phyloP scores from a whole-genome alignment of 2,113 vertebrate genomes.

The Limnothrissa miodon region DNA sequence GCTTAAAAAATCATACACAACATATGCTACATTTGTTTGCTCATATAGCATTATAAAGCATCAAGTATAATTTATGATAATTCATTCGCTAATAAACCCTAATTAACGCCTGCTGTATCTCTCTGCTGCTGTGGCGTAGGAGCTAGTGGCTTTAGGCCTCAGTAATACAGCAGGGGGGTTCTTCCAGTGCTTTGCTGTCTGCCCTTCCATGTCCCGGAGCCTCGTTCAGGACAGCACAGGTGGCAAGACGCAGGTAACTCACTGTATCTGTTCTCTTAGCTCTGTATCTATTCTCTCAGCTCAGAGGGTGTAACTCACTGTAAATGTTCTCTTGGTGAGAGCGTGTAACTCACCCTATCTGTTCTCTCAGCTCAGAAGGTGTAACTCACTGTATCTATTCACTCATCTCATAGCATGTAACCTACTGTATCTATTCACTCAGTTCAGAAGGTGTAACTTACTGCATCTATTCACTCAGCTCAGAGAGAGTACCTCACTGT shows the following conservation, averaged over 20 bases:
- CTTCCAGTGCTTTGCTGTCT: constrained; percentile 90
- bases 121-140: constrained; percentile 67
- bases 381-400: constrained; percentile 38
- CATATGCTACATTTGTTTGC: no score
- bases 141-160: constrained; percentile 90
- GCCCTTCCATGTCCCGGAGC: constrained; percentile 93
- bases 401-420: no score
- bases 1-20: no score
- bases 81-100: not conserved
- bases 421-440: not conserved
- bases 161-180: constrained; percentile 86
- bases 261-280: no score
- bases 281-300: no score
- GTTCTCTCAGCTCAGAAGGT: no score
- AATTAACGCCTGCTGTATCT: not conserved
- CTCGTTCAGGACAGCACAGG: constrained; percentile 90
- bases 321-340: constrained; percentile 77
- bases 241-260: constrained; percentile 82
- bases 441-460: no score
- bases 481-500: no score
- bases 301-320: not conserved
- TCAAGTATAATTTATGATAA: no score
- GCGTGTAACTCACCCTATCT: constrained; percentile 57
- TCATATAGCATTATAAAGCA: no score
- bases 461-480: no score